Evolutionary conservation across 2,888 invertebrate species (phyloP).

Genomic region (Merodon equestris): DNA sequence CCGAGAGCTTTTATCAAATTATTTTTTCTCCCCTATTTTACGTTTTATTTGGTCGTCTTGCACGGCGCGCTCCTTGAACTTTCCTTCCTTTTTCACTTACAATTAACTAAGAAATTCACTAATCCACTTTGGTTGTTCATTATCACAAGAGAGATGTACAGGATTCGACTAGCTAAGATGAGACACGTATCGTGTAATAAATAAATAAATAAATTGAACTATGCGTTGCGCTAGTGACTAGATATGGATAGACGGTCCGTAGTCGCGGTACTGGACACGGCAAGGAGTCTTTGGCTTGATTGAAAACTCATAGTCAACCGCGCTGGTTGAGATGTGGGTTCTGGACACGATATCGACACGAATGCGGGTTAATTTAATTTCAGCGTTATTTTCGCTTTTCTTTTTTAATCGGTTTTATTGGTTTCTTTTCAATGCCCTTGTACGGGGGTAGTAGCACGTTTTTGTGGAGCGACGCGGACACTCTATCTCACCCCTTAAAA

Average conservation of each 20-base stretch:
- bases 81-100: conserved; percentile 26
- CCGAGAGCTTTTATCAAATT: conserved; percentile 38
- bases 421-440: conserved; percentile 30
- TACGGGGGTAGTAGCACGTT: background rate
- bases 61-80: conserved; percentile 36
- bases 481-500: conserved; percentile 35
- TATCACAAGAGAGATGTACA: conserved; percentile 27
- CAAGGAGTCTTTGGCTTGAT: conserved; percentile 20
- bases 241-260: conserved; percentile 5
- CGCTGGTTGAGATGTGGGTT: too few species aligned
- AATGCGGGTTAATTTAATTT: conserved; percentile 44
- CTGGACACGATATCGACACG: conserved; percentile 14
- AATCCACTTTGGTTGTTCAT: conserved; percentile 45
- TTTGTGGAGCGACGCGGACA: conserved; percentile 3
- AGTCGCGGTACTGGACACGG: conserved; percentile 31
- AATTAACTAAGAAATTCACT: conserved; percentile 51
- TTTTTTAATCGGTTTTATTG: too few species aligned
- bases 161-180: too few species aligned
- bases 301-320: conserved; percentile 52
- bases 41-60: background rate
- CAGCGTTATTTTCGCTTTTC: conserved; percentile 3
- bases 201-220: conserved; percentile 29
- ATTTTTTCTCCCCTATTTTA: conserved; percentile 1
- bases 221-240: conserved; percentile 25
- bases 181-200: too few species aligned